Conservation (phyloP, 2,888 invertebrate genomes). For the Tipula unca region DNA sequence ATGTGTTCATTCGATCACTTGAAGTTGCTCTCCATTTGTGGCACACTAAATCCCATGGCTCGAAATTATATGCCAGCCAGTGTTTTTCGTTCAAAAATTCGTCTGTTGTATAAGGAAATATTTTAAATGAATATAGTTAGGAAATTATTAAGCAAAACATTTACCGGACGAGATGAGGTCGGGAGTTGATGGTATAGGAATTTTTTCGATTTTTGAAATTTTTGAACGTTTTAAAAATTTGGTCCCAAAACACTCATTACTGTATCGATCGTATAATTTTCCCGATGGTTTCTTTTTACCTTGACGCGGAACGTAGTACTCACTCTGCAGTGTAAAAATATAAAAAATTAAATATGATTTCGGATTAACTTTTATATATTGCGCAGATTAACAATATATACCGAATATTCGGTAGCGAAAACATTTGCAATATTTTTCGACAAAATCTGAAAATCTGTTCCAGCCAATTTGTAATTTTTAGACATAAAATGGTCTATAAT, state of each 20-base stretch:
- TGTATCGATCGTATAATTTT: too few relatives aligned
- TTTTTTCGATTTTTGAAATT: too few relatives aligned
- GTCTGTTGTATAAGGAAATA: too few relatives aligned
- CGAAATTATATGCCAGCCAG: background rate
- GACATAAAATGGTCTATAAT: background rate
- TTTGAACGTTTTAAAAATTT: too few relatives aligned
- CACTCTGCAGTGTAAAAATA: background rate
- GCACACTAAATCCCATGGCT: background rate
- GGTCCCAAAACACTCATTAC: too few relatives aligned
- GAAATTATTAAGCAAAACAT: too few relatives aligned
- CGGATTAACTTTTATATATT: background rate
- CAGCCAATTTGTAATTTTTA: background rate
- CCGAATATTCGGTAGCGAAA: background rate
- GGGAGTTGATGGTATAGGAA: too few relatives aligned
- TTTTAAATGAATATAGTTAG: too few relatives aligned
- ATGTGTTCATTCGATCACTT: background rate
- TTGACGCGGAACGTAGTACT: background rate
- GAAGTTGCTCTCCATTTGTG: background rate
- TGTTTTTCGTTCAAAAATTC: background rate
- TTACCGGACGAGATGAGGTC: too few relatives aligned
- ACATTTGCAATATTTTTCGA: background rate
- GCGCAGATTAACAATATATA: background rate
- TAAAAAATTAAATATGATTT: background rate
- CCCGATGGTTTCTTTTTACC: background rate
- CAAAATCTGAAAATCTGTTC: background rate